Base-by-base conservation (phyloP, 2,797 vertebrate species). In the Pipistrellus nathusii region DNA sequence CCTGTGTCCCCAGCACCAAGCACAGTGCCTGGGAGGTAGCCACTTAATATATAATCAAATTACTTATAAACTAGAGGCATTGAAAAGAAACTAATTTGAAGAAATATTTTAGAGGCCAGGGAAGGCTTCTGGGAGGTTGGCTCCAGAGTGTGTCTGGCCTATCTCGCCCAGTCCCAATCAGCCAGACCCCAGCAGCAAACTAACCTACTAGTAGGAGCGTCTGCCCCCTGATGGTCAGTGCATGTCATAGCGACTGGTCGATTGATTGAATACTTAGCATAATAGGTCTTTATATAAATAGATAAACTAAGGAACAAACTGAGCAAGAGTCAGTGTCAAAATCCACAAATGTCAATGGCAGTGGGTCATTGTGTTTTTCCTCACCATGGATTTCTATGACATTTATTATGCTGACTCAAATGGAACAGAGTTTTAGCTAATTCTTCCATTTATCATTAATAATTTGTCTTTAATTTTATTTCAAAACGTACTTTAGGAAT, bases 401-500 rank as follows among this genome's bases (percentile, higher is more conserved):
- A 57, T 57, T 53, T 66, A 23, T 91, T 27, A 48, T 17, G 35
- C 21, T 48, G 46, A 53, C 46, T 38, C 71, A 46, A 82, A 8
- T 5, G 46, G 35, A 76, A 75, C 21, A 57, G 51, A 38, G 1
- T 27, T 68, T 92, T 62, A 91, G 30, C 21, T 35, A n/a, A 68
- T 81, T 82, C 8, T 71, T 71, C 23, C n/a, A 51, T 44, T 85
- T 85, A 57, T 84, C 53, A 62, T 55, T 13, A 55, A 48, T 92
- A 81, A 30, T 72, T 53, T 64, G 25, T 21, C 48, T 76, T 92
- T 88, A 35, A 20, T 62, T 77, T 85, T 41, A 21, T 46, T 75
- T 76, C 71, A 55, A 81, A 90, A n/a, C 17, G 32, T 35, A 25
- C n/a, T 62, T 85, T 71, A 27, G 55, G 30, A 69, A 90, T 83